phyloP scores from a whole-genome alignment of 2,888 invertebrate species.

The Rhagium mordax region DNA sequence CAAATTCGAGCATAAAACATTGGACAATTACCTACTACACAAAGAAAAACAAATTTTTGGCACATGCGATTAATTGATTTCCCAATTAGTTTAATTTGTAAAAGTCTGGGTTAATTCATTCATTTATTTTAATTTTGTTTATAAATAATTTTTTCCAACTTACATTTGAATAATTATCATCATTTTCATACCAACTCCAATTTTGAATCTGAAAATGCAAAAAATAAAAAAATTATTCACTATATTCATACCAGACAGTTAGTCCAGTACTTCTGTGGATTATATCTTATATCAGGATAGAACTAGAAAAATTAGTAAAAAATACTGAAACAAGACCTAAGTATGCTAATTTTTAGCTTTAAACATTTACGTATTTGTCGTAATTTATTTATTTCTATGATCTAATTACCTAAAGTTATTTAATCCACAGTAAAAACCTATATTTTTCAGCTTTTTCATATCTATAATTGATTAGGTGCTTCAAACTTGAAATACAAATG shows the following conservation, averaged over 20 bases:
- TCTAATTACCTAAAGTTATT: background rate
- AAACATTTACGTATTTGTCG: background rate
- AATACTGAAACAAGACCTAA: background rate
- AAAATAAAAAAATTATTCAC: constrained; percentile 36
- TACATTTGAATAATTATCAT: constrained; percentile 47
- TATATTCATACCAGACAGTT: background rate
- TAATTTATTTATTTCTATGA: background rate
- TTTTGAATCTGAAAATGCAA: constrained; percentile 48
- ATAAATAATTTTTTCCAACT: constrained; percentile 34
- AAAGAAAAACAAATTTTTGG: background rate
- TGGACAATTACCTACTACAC: background rate
- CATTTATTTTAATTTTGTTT: background rate
- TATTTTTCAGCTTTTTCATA: background rate
- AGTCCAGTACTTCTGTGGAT: background rate
- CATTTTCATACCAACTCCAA: constrained; percentile 48
- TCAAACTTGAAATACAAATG: constrained; percentile 15
- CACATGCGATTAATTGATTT: background rate
- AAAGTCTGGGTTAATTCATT: background rate
- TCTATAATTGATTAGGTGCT: background rate
- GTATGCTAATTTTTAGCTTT: background rate
- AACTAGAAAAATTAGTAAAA: too few species aligned
- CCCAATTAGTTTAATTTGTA: background rate
- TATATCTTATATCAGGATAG: background rate
- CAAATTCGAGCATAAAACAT: background rate
- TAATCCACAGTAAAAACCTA: background rate